Evolutionary conservation across 2,888 invertebrate species (phyloP).

Genomic region (Lamellibrachia satsuma): DNA sequence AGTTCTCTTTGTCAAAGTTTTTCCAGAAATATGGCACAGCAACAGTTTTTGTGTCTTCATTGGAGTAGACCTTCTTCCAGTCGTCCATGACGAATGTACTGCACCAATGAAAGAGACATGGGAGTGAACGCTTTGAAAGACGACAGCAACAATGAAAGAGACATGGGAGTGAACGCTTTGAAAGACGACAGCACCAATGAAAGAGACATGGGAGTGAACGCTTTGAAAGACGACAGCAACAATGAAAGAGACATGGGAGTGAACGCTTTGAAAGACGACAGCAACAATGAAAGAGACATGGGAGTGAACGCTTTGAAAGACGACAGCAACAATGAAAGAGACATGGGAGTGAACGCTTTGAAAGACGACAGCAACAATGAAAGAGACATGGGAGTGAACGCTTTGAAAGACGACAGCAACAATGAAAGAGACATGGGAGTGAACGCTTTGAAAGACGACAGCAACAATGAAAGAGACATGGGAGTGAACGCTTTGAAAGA

Average conservation of each 20-base stretch:
- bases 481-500: background rate
- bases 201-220: background rate
- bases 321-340: conserved; percentile 58
- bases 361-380: conserved; percentile 58
- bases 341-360: background rate
- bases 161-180: background rate
- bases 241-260: background rate
- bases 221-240: conserved; percentile 58
- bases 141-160: conserved; percentile 58
- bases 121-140: background rate
- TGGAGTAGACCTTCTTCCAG: conserved; percentile 96
- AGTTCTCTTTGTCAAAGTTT: conserved; percentile 94
- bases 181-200: conserved; percentile 58
- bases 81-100: conserved; percentile 94
- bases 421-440: background rate
- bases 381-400: background rate
- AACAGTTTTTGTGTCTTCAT: conserved; percentile 85
- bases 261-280: background rate
- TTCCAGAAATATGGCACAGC: conserved; percentile 98
- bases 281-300: conserved; percentile 57
- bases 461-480: conserved; percentile 57
- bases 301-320: background rate
- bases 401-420: conserved; percentile 58
- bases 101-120: conserved; percentile 57
- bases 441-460: background rate